phyloP scores from a whole-genome alignment of 2,113 vertebrate species.

The Percopsis transmontana region DNA sequence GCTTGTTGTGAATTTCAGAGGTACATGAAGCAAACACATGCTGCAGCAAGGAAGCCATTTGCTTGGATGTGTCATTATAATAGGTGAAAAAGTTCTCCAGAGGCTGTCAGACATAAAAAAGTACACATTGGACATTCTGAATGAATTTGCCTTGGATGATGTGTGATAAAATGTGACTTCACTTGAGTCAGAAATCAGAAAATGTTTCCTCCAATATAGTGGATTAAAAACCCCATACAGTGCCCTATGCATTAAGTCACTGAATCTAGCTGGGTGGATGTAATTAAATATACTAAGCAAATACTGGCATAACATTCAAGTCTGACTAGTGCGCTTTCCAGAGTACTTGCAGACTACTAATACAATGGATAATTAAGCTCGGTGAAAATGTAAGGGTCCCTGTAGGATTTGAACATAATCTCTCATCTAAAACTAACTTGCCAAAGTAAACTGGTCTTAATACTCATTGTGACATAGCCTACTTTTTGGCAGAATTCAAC shows the following conservation, averaged over 20 bases:
- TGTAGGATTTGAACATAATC: slow-evolving; percentile 27
- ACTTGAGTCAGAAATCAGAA: slow-evolving; percentile 31
- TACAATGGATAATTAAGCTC: neutral
- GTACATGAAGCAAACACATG: neutral
- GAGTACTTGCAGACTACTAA: slow-evolving; percentile 25
- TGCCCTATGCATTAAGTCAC: slow-evolving; percentile 32
- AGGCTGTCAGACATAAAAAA: neutral
- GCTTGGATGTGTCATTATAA: neutral
- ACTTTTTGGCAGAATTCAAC: slow-evolving; percentile 56
- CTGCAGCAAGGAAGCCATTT: neutral
- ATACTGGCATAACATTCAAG: slow-evolving; percentile 53
- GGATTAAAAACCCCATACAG: slow-evolving; percentile 44
- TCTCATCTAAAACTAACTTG: slow-evolving; percentile 26
- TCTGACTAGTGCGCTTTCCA: slow-evolving; percentile 35
- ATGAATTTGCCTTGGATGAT: slow-evolving; percentile 24
- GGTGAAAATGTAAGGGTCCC: slow-evolving; percentile 24
- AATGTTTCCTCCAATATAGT: slow-evolving; percentile 45
- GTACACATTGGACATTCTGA: slow-evolving; percentile 3
- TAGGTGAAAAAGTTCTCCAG: neutral
- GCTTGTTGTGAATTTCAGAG: neutral
- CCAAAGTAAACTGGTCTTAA: slow-evolving; percentile 46
- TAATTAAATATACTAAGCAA: slow-evolving; percentile 58
- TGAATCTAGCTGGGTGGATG: slow-evolving; percentile 22
- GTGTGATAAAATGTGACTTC: slow-evolving; percentile 41
- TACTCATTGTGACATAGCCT: slow-evolving; percentile 49